These are phyloP conservation scores for Rhinoderma darwinii DNA, from an alignment of 2,113 vertebrate species.

Conservation along the genomic window DNA sequence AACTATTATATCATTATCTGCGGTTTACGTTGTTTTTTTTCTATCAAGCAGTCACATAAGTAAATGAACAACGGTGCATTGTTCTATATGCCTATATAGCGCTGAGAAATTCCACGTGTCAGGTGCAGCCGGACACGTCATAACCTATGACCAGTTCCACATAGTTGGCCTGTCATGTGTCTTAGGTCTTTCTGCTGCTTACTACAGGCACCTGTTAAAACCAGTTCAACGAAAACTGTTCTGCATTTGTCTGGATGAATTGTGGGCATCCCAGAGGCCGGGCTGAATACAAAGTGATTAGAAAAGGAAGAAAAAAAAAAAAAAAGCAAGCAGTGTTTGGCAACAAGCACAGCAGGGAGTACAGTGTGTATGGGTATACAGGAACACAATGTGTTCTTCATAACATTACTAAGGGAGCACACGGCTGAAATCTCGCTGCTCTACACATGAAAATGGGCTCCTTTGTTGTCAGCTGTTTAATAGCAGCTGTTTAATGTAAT, in stretches of 20 bases:
- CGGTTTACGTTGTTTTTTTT: too few species aligned
- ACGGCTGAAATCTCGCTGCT: conserved; percentile 65
- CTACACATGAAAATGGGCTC: conserved; percentile 70
- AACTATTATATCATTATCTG: too few species aligned
- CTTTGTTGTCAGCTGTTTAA: conserved; percentile 74
- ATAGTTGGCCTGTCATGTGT: conserved; percentile 67
- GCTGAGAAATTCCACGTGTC: background rate
- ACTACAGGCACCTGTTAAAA: conserved; percentile 76
- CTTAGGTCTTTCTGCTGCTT: conserved; percentile 68
- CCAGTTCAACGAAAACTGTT: conserved; percentile 76
- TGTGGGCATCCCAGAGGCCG: conserved; percentile 74
- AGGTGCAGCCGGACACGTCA: conserved; percentile 61
- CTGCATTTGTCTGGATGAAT: conserved; percentile 78
- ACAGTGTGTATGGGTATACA: conserved; percentile 71
- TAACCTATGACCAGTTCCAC: conserved; percentile 62
- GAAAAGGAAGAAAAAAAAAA: background rate
- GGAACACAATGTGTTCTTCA: conserved; percentile 71
- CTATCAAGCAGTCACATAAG: too few species aligned
- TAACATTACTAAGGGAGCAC: conserved; percentile 66
- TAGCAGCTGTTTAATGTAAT: conserved; percentile 78
- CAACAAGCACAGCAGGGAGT: conserved; percentile 75
- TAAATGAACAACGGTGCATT: background rate
- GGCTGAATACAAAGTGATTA: conserved; percentile 76
- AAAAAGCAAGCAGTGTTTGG: conserved; percentile 72
- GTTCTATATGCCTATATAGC: background rate